phyloP scores from a whole-genome alignment of 2,888 invertebrate species.

The Lepidocyrtinus sp. region DNA sequence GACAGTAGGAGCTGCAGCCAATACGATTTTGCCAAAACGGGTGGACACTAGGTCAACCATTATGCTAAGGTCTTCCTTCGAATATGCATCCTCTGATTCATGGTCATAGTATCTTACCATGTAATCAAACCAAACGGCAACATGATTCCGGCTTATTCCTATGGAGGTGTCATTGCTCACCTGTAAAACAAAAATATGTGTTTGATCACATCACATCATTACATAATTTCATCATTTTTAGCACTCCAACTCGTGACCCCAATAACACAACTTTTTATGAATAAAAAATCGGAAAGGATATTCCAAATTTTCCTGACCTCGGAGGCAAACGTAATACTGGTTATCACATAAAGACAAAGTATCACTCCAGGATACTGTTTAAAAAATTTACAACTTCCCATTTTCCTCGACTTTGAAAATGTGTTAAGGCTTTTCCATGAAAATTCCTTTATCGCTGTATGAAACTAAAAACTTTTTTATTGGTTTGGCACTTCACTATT shows the following conservation, averaged over 20 bases:
- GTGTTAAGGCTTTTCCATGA: background rate
- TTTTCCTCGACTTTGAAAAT: background rate
- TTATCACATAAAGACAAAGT: background rate
- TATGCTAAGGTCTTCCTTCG: background rate
- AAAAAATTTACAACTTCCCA: background rate
- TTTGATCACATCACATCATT: background rate
- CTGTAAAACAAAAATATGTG: background rate
- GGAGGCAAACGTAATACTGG: background rate
- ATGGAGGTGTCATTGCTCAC: background rate
- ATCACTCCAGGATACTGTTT: background rate
- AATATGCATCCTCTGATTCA: conserved; percentile 31
- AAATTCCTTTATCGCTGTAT: background rate
- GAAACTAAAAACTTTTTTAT: background rate
- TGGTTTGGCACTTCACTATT: background rate
- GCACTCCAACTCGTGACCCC: no score
- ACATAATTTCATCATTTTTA: background rate
- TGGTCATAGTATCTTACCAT: conserved; percentile 25
- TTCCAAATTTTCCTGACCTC: background rate
- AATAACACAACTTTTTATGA: no score
- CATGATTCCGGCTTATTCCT: conserved; percentile 3
- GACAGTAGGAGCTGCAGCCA: conserved; percentile 2
- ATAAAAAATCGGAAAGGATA: no score
- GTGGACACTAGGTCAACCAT: conserved; percentile 26
- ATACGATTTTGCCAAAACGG: conserved; percentile 17
- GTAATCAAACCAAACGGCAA: conserved; percentile 32